Evolutionary conservation across 2,888 invertebrate species (phyloP).

Genomic region (Apotomis capreana): DNA sequence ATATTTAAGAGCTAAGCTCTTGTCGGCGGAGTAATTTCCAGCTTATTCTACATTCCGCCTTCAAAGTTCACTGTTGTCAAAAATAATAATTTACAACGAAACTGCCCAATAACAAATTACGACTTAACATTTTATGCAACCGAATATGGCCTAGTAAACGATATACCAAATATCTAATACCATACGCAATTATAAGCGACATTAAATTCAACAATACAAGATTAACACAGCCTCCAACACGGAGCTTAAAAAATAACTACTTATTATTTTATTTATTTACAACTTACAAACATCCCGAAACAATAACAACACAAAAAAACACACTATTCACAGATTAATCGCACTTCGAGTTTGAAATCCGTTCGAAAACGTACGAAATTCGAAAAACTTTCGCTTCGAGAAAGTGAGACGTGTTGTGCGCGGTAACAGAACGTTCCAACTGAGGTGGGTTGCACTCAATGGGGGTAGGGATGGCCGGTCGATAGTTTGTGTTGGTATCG

Average conservation of each 20-base stretch:
- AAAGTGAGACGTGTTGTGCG: constrained; percentile 17
- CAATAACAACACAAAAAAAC: neutral
- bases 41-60: too few relatives aligned
- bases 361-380: constrained; percentile 11
- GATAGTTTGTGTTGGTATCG: neutral
- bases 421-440: constrained; percentile 1
- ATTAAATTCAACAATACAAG: constrained; percentile 3
- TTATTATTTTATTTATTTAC: neutral
- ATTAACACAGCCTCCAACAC: neutral
- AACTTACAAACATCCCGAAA: constrained; percentile 11
- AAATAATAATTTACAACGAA: too few relatives aligned
- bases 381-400: constrained; percentile 23
- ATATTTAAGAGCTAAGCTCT: too few relatives aligned
- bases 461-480: constrained; percentile 3
- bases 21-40: too few relatives aligned
- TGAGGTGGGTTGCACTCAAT: constrained; percentile 17
- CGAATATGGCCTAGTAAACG: too few relatives aligned
- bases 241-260: neutral
- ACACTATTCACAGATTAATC: neutral
- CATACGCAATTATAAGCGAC: too few relatives aligned
- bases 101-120: too few relatives aligned
- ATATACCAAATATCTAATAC: too few relatives aligned
- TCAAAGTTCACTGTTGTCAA: too few relatives aligned
- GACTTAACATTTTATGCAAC: too few relatives aligned
- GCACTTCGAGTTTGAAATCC: neutral